Conservation (phyloP, 92 coral and sea anemone genomes). For the Pocillopora meandrina region DNA sequence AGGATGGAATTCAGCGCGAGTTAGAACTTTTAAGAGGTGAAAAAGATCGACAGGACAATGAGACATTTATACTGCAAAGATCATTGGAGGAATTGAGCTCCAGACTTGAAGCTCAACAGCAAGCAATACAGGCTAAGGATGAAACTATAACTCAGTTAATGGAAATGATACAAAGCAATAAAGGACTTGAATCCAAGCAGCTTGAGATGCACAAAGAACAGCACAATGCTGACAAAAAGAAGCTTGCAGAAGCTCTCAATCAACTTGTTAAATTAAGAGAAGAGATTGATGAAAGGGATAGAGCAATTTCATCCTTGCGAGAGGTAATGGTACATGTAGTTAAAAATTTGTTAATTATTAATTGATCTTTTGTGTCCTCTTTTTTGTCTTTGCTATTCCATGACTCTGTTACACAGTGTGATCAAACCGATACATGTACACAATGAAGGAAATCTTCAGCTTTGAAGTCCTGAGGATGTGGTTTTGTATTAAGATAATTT, state of each 20-base stretch:
- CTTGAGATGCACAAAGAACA: slow-evolving; percentile 56
- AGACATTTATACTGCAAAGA: slow-evolving; percentile 78
- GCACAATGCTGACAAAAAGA: slow-evolving; percentile 67
- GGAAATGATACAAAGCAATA: slow-evolving; percentile 79
- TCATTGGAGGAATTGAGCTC: slow-evolving; percentile 83
- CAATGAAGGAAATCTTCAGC: too few relatives aligned
- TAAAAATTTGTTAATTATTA: too few relatives aligned
- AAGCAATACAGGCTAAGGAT: slow-evolving; percentile 76
- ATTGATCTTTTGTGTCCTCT: too few relatives aligned
- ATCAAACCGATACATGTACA: too few relatives aligned
- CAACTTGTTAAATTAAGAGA: slow-evolving; percentile 64
- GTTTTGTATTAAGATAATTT: too few relatives aligned
- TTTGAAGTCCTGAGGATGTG: too few relatives aligned
- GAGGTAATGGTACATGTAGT: slow-evolving; percentile 53
- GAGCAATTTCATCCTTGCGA: slow-evolving; percentile 66
- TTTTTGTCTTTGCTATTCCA: too few relatives aligned
- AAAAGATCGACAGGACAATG: slow-evolving; percentile 84
- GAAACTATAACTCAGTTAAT: slow-evolving; percentile 80
- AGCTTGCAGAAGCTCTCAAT: slow-evolving; percentile 64
- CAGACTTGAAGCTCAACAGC: slow-evolving; percentile 76
- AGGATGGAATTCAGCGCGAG: slow-evolving; percentile 76
- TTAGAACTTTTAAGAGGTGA: slow-evolving; percentile 71
- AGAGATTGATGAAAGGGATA: slow-evolving; percentile 74
- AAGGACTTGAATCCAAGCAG: slow-evolving; percentile 72
- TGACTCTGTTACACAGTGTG: too few relatives aligned